phyloP scores from a whole-genome alignment of 2,888 invertebrate genomes.

The Drosophila siamana region DNA sequence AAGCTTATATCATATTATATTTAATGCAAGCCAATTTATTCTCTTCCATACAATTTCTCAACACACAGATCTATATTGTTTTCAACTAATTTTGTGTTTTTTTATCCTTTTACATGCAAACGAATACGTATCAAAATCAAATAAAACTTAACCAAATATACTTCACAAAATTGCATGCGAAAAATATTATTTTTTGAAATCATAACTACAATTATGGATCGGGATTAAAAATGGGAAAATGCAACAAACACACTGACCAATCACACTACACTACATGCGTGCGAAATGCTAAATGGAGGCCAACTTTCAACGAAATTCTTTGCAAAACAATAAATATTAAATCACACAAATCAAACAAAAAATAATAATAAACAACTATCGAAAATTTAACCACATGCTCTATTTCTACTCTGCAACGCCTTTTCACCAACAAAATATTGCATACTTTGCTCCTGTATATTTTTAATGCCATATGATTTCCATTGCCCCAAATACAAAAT shows the following conservation, averaged over 20 bases:
- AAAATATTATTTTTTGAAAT: slow-evolving; percentile 51
- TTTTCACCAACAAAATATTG: slow-evolving; percentile 25
- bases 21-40: slow-evolving; percentile 35
- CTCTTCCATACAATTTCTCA: slow-evolving; percentile 23
- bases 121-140: slow-evolving; percentile 49
- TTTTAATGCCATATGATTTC: slow-evolving; percentile 8
- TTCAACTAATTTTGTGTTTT: slow-evolving; percentile 64
- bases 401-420: slow-evolving; percentile 17
- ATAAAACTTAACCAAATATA: slow-evolving; percentile 35
- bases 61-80: slow-evolving; percentile 35
- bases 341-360: slow-evolving; percentile 38
- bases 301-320: slow-evolving; percentile 47
- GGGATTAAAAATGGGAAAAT: slow-evolving; percentile 63
- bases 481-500: slow-evolving; percentile 32
- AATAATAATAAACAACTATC: slow-evolving; percentile 29
- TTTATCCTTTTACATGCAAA: slow-evolving; percentile 74
- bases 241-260: slow-evolving; percentile 44
- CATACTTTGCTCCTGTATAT: slow-evolving; percentile 17
- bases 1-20: slow-evolving; percentile 37
- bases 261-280: slow-evolving; percentile 15
- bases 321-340: slow-evolving; percentile 36
- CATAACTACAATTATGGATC: slow-evolving; percentile 64
- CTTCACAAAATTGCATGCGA: slow-evolving; percentile 65
- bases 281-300: slow-evolving; percentile 63
- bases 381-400: slow-evolving; percentile 33